Evolutionary conservation across 2,113 vertebrate species (phyloP).

Genomic region (Cebus imitator): DNA sequence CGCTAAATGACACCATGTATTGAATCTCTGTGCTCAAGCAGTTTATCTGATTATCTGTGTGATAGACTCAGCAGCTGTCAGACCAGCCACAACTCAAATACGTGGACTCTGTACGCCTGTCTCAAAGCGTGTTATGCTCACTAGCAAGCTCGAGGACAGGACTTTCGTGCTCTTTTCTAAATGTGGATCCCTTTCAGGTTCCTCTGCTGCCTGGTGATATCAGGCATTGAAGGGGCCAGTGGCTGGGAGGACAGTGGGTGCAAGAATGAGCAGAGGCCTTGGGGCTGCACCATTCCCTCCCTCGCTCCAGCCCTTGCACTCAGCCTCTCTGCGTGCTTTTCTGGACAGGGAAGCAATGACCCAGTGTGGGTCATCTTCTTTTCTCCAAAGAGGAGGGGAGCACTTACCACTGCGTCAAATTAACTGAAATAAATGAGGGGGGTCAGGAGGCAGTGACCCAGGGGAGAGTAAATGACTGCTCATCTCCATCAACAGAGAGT

Average conservation of each 20-base stretch:
- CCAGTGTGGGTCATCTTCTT: not conserved
- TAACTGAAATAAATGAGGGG: not conserved
- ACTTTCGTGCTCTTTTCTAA: accelerated
- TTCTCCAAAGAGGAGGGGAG: not conserved
- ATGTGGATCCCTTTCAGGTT: accelerated
- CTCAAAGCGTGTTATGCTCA: not conserved
- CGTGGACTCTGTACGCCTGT: not conserved
- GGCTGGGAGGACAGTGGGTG: not conserved
- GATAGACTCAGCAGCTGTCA: constrained; percentile 62
- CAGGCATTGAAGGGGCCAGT: not conserved
- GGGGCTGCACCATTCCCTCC: not conserved
- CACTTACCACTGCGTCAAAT: not conserved
- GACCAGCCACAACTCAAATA: constrained; percentile 37
- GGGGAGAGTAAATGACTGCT: not conserved
- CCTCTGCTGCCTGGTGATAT: not conserved
- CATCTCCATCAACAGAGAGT: no score
- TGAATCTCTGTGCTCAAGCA: constrained; percentile 49
- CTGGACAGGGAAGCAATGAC: not conserved
- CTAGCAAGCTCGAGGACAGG: not conserved
- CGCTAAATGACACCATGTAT: not conserved
- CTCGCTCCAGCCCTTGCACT: not conserved
- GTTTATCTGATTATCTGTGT: constrained; percentile 74
- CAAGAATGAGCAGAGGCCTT: not conserved
- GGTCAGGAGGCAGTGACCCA: no score
- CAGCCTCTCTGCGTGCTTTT: not conserved